These are phyloP conservation scores for Peromyscus polionotus DNA, from an alignment of 2,113 vertebrate species.

Conservation along the genomic window DNA sequence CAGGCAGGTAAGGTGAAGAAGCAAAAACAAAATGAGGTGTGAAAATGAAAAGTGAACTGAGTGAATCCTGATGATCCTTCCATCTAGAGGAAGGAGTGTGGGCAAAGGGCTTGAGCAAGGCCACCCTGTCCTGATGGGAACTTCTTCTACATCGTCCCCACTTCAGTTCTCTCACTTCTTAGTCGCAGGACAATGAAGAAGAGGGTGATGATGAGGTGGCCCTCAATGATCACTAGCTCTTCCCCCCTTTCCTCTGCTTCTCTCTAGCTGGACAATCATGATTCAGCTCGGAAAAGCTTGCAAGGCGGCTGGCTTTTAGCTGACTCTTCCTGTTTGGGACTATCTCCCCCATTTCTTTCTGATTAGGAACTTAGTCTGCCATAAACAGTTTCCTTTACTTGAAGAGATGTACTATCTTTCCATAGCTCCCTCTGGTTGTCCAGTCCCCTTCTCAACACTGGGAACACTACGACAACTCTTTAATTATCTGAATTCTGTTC, in stretches of 20 bases:
- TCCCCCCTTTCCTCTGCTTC: neutral
- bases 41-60: neutral
- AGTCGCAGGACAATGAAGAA: neutral
- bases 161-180: neutral
- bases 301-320: neutral
- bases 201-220: neutral
- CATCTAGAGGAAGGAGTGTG: neutral
- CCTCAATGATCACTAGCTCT: neutral
- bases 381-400: neutral
- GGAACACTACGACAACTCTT: neutral
- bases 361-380: neutral
- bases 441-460: neutral
- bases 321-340: neutral
- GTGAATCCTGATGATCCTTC: neutral
- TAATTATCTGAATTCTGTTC: neutral
- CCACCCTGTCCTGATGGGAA: neutral
- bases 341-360: neutral
- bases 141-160: neutral
- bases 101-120: neutral
- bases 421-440: neutral
- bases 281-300: neutral
- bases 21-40: conserved; percentile 5
- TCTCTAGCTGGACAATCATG: neutral
- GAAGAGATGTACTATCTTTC: neutral
- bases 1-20: conserved; percentile 89